Evolutionary conservation across 2,797 vertebrate species (phyloP).

Genomic region (Menidia menidia): DNA sequence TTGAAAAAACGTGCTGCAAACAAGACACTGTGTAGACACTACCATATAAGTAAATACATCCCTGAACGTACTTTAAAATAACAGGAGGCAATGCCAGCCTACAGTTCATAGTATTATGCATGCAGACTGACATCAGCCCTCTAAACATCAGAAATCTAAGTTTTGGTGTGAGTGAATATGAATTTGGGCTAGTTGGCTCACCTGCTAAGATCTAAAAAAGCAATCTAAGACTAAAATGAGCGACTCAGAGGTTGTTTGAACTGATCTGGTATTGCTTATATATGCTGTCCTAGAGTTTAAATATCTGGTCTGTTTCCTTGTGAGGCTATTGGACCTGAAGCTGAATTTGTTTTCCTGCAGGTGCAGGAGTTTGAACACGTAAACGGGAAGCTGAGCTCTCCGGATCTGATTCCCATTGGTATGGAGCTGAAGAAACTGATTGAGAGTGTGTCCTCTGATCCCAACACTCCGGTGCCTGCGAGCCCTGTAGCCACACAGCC

Average conservation of each 20-base stretch:
- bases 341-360: constrained; percentile 65
- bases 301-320: background rate
- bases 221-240: background rate
- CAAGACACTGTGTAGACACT: background rate
- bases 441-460: constrained; percentile 91
- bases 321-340: background rate
- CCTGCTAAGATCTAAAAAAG: background rate
- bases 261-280: background rate
- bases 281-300: constrained; percentile 3
- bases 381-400: constrained; percentile 96
- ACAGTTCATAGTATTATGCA: background rate
- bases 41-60: background rate
- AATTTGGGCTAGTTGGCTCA: background rate
- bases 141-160: background rate
- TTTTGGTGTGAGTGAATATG: background rate
- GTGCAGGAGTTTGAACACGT: constrained; percentile 98
- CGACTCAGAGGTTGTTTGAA: background rate
- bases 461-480: constrained; percentile 91
- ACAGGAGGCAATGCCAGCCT: background rate
- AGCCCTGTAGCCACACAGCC: constrained; percentile 87
- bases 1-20: background rate
- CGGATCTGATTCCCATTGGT: constrained; percentile 90
- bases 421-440: constrained; percentile 89
- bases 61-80: background rate
- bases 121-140: background rate